Evolutionary conservation across 2,113 vertebrate genomes (phyloP).

Genomic region (Oryzias javanicus): DNA sequence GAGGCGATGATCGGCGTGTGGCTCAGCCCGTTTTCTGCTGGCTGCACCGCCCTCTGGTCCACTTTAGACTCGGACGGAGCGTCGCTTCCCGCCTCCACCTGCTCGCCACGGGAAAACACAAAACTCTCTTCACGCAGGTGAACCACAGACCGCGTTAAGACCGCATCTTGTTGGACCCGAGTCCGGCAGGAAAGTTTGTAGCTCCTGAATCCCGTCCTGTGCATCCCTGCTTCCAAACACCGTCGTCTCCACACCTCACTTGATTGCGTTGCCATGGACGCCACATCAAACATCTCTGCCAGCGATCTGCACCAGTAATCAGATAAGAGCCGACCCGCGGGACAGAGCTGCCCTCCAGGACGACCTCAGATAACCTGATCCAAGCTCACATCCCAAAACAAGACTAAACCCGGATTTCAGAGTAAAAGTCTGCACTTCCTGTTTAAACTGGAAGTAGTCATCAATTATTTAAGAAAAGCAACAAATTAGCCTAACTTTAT

Average conservation of each 20-base stretch:
- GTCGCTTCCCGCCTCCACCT: conserved; percentile 88
- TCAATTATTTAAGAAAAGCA: no score
- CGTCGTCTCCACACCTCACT: conserved; percentile 14
- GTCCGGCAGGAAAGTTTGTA: conserved; percentile 64
- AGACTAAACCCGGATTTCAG: neutral
- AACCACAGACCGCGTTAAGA: neutral
- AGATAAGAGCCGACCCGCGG: conserved; percentile 43
- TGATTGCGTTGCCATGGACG: conserved; percentile 71
- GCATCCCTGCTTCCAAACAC: conserved; percentile 53
- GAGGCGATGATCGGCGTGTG: conserved; percentile 82
- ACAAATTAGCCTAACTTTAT: no score
- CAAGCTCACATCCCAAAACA: neutral
- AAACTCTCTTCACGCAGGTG: neutral
- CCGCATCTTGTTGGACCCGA: conserved; percentile 56
- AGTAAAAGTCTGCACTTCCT: conserved; percentile 5
- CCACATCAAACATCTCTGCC: conserved; percentile 48
- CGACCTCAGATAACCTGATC: conserved; percentile 24
- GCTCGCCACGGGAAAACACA: conserved; percentile 33
- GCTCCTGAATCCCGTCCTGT: conserved; percentile 74
- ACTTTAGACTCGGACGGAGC: conserved; percentile 80
- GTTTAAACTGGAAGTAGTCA: neutral
- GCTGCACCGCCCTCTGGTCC: conserved; percentile 79
- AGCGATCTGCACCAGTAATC: conserved; percentile 54
- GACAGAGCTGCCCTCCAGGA: conserved; percentile 12
- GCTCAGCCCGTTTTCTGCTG: conserved; percentile 90